Evolutionary conservation across 1,140 invertebrate species (phyloP).

Genomic region (Coenobita brevimanus): DNA sequence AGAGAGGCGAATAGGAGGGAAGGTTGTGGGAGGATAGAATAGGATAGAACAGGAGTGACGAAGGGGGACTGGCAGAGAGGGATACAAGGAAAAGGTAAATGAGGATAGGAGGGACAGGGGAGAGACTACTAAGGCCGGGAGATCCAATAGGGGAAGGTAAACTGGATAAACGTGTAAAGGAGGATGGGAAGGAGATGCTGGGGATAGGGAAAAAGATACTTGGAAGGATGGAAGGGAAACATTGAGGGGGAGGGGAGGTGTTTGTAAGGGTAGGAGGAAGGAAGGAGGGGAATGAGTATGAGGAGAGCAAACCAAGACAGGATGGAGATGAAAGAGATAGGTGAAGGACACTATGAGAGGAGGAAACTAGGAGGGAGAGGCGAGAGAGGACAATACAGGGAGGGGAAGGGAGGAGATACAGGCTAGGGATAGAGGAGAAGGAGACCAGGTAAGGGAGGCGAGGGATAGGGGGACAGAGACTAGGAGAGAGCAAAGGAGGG

Average conservation of each 20-base stretch:
- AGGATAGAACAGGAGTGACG: too few relatives aligned
- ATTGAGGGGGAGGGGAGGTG: background rate
- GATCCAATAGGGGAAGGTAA: background rate
- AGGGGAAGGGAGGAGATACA: background rate
- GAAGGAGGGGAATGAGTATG: background rate
- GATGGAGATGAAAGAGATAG: too few relatives aligned
- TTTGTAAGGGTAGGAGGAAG: background rate
- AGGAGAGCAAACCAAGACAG: background rate
- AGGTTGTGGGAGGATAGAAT: too few relatives aligned
- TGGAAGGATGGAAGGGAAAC: background rate
- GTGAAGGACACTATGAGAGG: background rate
- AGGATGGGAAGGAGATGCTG: background rate
- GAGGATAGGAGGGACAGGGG: background rate
- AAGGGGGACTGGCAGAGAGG: background rate
- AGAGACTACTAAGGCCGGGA: background rate
- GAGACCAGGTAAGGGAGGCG: background rate
- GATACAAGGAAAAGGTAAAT: background rate
- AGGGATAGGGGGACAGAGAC: background rate
- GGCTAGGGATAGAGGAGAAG: background rate
- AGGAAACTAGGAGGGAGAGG: too few relatives aligned
- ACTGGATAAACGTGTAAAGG: background rate
- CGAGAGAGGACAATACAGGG: background rate
- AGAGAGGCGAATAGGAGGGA: background rate
- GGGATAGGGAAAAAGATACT: background rate
- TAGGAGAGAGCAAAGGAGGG: background rate